Percentiles rank a stretch among this genome's conserved stretches.
Evolutionary conservation across 2,113 vertebrate genomes (phyloP).

Genomic region (Rhynchomys soricoides): DNA sequence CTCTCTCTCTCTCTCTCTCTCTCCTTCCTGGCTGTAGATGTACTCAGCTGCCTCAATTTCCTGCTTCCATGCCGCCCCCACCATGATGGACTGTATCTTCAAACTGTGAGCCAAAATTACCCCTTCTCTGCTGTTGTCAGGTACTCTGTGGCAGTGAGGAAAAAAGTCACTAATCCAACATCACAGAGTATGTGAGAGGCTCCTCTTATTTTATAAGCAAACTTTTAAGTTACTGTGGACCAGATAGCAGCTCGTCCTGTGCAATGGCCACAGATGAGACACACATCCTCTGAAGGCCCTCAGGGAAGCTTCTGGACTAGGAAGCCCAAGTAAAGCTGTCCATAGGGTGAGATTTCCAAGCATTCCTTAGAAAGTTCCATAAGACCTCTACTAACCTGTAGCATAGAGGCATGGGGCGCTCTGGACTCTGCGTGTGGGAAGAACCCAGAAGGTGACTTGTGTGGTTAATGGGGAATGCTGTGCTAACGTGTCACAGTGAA

Average conservation of each 20-base stretch:
- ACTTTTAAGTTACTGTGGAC: background rate
- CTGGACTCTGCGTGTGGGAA: background rate
- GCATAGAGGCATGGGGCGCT: background rate
- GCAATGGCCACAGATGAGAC: background rate
- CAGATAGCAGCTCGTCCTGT: background rate
- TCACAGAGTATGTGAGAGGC: background rate
- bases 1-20: background rate
- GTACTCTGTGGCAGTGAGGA: background rate
- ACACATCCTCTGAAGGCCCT: background rate
- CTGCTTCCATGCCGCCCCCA: background rate
- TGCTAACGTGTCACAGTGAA: background rate
- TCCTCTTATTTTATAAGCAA: background rate
- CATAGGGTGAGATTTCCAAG: no score
- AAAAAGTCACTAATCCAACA: background rate
- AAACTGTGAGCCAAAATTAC: no score
- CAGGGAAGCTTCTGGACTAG: background rate
- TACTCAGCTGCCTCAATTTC: background rate
- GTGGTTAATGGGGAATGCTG: background rate
- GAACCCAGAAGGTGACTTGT: background rate
- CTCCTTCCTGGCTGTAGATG: background rate
- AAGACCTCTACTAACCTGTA: background rate
- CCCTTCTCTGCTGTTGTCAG: background rate
- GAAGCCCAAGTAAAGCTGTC: background rate
- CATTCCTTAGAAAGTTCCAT: background rate
- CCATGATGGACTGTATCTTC: background rate